These are phyloP conservation scores for Megalopta genalis DNA, from an alignment of 1,140 invertebrate genomes.

Conservation along the genomic window DNA sequence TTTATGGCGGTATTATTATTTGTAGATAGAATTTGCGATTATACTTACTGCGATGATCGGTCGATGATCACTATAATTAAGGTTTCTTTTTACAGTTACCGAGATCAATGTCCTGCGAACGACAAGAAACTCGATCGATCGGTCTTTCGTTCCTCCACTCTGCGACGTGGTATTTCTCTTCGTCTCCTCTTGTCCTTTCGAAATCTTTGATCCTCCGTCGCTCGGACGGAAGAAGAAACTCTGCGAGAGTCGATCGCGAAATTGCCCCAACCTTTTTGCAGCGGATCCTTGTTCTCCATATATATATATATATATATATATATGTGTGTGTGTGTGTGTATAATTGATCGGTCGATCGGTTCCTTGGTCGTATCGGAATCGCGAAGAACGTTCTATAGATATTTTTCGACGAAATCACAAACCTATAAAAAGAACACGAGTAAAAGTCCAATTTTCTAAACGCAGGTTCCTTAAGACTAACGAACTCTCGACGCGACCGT, in stretches of 20 bases:
- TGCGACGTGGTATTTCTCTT: background rate
- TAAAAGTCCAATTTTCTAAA: constrained; percentile 55
- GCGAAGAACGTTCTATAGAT: constrained; percentile 38
- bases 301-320: too few species aligned
- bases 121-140: constrained; percentile 50
- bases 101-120: constrained; percentile 52
- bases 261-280: too few species aligned
- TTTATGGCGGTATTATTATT: constrained; percentile 74
- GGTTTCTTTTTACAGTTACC: constrained; percentile 66
- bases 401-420: constrained; percentile 44
- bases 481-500: constrained; percentile 43
- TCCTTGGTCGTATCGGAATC: constrained; percentile 24
- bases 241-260: too few species aligned
- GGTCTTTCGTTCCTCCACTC: constrained; percentile 12
- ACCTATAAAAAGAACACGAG: constrained; percentile 23
- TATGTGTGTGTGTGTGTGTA: too few species aligned
- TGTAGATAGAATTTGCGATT: constrained; percentile 67
- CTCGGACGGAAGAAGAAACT: too few species aligned
- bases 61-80: constrained; percentile 57
- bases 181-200: background rate
- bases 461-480: constrained; percentile 55
- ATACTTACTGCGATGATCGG: constrained; percentile 38
- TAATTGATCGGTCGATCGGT: constrained; percentile 31
- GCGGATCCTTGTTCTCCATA: background rate
- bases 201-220: too few species aligned